phyloP scores from a whole-genome alignment of 2,888 invertebrate genomes.

The Mythimna albipuncta region DNA sequence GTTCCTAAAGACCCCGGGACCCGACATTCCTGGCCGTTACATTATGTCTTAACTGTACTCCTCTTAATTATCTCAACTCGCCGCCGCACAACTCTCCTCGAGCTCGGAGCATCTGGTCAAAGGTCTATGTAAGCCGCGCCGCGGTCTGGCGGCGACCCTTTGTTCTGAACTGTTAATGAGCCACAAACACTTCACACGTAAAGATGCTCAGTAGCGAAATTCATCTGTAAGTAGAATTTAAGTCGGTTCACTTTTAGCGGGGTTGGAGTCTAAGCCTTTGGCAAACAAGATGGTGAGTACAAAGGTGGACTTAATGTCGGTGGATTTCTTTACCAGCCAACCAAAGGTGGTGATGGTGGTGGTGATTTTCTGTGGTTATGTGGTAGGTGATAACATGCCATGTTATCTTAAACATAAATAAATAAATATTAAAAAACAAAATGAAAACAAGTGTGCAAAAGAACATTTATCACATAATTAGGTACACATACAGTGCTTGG shows the following conservation, averaged over 20 bases:
- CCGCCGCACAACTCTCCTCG: constrained; percentile 16
- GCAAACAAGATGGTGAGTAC: background rate
- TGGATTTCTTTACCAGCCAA: background rate
- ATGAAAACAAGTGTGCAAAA: no score
- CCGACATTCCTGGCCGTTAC: background rate
- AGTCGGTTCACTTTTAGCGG: background rate
- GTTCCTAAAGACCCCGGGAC: no score
- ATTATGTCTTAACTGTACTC: constrained; percentile 5
- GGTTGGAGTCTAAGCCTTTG: background rate
- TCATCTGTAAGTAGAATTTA: constrained; percentile 12
- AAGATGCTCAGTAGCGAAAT: constrained; percentile 13
- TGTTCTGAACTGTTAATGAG: constrained; percentile 49
- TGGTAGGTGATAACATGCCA: no score
- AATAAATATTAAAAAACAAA: no score
- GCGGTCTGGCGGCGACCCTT: constrained; percentile 20
- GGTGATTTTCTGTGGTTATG: no score
- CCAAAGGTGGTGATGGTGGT: background rate
- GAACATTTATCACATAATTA: no score
- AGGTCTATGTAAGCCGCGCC: constrained; percentile 13
- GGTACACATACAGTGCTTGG: no score
- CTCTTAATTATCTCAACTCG: background rate
- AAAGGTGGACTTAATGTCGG: background rate
- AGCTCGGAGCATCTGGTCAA: constrained; percentile 15
- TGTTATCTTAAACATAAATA: no score
- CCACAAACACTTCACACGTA: constrained; percentile 28